phyloP scores from a whole-genome alignment of 2,888 invertebrate genomes.

The Tachina grossa region DNA sequence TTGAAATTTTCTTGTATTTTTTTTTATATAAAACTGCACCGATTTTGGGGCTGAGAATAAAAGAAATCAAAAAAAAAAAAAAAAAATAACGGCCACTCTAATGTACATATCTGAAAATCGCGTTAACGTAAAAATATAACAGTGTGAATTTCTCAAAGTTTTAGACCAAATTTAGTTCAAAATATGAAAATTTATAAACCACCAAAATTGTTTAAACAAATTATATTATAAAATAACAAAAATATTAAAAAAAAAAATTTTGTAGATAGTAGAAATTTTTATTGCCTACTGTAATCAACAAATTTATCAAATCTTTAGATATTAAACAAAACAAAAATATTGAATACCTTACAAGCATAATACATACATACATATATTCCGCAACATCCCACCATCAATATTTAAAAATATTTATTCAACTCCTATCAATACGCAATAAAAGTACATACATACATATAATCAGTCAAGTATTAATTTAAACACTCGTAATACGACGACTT shows the following conservation, averaged over 20 bases:
- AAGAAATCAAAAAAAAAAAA: too few relatives aligned
- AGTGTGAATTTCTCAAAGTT: slow-evolving; percentile 11
- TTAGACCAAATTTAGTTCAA: slow-evolving; percentile 30
- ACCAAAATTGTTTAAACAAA: slow-evolving; percentile 11
- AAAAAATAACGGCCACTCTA: too few relatives aligned
- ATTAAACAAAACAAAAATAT: slow-evolving; percentile 18
- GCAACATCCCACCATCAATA: slow-evolving; percentile 26
- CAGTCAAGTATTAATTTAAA: slow-evolving; percentile 17
- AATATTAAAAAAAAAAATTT: slow-evolving; percentile 4
- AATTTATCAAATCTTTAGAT: slow-evolving; percentile 6
- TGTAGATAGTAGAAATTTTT: slow-evolving; percentile 14
- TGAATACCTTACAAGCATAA: neutral
- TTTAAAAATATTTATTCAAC: slow-evolving; percentile 21
- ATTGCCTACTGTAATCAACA: slow-evolving; percentile 14
- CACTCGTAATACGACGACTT: slow-evolving; percentile 9
- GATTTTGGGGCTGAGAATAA: too few relatives aligned
- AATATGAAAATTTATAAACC: slow-evolving; percentile 27
- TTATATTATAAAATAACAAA: slow-evolving; percentile 8
- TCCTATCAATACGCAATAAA: neutral
- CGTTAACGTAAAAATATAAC: neutral
- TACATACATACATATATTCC: neutral
- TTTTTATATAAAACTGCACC: too few relatives aligned
- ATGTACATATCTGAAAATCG: neutral
- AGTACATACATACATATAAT: neutral
- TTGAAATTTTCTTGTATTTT: too few relatives aligned